phyloP scores from a whole-genome alignment of 1,140 invertebrate species.

The Lepidotrigona ventralis region DNA sequence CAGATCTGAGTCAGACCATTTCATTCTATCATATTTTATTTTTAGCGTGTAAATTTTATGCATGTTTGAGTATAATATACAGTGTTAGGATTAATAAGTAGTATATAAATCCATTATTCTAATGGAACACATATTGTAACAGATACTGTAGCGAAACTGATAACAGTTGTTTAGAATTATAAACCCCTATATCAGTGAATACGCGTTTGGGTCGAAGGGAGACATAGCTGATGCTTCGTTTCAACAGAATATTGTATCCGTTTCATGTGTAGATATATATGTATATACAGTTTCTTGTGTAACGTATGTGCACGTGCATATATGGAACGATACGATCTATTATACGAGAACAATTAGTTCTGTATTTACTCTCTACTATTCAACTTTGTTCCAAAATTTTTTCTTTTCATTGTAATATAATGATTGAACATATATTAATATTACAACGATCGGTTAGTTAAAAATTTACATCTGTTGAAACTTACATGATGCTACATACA shows the following conservation, averaged over 20 bases:
- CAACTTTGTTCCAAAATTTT: not conserved
- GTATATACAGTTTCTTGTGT: not conserved
- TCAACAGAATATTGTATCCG: constrained; percentile 47
- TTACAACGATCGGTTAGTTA: too few species aligned
- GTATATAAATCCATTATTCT: not conserved
- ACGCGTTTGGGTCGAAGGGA: not conserved
- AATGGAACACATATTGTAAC: not conserved
- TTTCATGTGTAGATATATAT: not conserved
- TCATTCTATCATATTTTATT: not conserved
- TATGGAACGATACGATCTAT: not conserved
- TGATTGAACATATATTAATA: not conserved
- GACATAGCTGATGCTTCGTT: constrained; percentile 5
- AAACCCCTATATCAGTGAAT: constrained; percentile 6
- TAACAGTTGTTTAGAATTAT: constrained; percentile 49
- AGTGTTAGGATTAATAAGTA: not conserved
- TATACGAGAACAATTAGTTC: not conserved
- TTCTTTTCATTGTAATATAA: not conserved
- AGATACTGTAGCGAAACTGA: constrained; percentile 4
- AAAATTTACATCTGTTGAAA: too few species aligned
- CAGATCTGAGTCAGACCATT: not conserved
- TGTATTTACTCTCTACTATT: not conserved
- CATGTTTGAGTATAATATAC: not conserved
- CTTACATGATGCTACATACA: too few species aligned
- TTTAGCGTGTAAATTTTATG: not conserved
- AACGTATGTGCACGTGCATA: not conserved